Conservation (phyloP, 2,888 invertebrate species). For the Bimastos eiseni region DNA sequence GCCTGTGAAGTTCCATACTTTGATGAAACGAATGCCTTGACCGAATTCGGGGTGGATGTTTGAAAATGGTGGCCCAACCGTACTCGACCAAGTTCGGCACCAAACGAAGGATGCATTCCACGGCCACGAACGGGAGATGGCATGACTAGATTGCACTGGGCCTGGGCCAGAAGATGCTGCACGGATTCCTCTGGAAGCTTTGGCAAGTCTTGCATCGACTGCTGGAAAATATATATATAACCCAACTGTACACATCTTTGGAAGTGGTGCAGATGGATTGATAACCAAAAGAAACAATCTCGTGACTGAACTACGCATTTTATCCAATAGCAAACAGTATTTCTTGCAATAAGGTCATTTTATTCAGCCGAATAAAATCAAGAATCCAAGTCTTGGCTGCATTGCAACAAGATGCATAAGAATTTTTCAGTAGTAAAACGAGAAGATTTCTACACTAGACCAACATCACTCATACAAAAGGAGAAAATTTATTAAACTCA, state of each 20-base stretch:
- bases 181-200: neutral
- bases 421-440: too few species aligned
- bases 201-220: neutral
- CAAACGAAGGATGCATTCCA: neutral
- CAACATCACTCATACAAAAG: too few species aligned
- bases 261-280: neutral
- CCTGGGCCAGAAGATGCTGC: constrained; percentile 10
- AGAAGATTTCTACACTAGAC: too few species aligned
- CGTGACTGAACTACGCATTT: too few species aligned
- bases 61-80: neutral
- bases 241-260: neutral
- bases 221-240: neutral
- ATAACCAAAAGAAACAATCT: neutral
- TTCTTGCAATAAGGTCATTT: too few species aligned
- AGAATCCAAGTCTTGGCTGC: too few species aligned
- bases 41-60: neutral
- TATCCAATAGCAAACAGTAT: too few species aligned
- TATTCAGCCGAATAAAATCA: too few species aligned
- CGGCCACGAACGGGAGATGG: neutral
- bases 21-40: constrained; percentile 22
- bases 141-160: neutral
- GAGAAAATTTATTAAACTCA: too few species aligned
- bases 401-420: too few species aligned
- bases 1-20: constrained; percentile 16
- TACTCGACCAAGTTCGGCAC: neutral